Evolutionary conservation across 2,888 invertebrate species (phyloP), one percentile per base, ranked within the genome.

Genomic region (Diogma glabrata): DNA sequence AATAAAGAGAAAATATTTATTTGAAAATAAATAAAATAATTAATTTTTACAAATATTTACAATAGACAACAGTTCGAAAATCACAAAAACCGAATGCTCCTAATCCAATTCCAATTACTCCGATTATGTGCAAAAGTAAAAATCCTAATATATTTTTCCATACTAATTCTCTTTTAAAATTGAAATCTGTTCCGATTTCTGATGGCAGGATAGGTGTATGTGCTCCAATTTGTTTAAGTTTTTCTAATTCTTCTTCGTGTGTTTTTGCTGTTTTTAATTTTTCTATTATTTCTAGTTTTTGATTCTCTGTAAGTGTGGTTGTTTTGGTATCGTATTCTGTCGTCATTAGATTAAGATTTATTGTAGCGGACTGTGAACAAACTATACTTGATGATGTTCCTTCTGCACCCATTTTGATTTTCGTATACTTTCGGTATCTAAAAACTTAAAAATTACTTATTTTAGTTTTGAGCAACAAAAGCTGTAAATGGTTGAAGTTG

Each of bases 141-240:
- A 81, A 81, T 26, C 77, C 78, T 16, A 81, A 71, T 0, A 71
- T 75, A 62, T 81, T 81, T 55, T 66, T 70, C 81, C 81, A 81
- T 3, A 81, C 80, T 12, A 80, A 71, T 62, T 74, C 55, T 52
- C 73, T 63, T 58, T 74, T 72, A 57, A 71, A 75, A 48, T 57
- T 66, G 50, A 63, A 65, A 64, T 75, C 75, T 6, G 75, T 74
- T 20, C 74, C 75, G 33, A 73, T 75, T 69, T 70, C 64, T 9
- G 64, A 58, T 2, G 69, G 67, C 40, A 68, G 6, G 9, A 48
- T 48, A 20, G 33, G 48, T 33, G 24, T 48, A 14, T 33, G 20
- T 10, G 24, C 30, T 4, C 33, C 33, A n/a, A 48, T 20, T n/a
- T 20, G 14, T 22, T 22, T 19, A 14, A 48, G 14, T n/a, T 12